Conservation (phyloP, 2,888 invertebrate genomes). For the Lithophane ornitopus region DNA sequence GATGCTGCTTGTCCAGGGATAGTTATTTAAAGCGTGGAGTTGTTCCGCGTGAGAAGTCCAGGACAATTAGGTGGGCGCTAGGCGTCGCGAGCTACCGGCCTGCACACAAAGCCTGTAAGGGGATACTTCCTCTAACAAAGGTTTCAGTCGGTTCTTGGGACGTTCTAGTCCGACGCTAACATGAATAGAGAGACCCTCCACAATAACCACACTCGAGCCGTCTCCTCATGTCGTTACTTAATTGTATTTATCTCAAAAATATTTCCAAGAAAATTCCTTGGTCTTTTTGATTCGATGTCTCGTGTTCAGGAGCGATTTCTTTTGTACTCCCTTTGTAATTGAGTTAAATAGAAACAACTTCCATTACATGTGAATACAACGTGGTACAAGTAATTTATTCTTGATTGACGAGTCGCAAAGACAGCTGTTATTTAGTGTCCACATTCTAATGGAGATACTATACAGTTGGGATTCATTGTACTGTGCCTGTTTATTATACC, state of each 20-base stretch:
- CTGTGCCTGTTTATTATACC: constrained; percentile 32
- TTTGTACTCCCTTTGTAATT: constrained; percentile 6
- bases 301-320: not conserved
- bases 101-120: constrained; percentile 86
- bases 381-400: constrained; percentile 45
- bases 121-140: constrained; percentile 89
- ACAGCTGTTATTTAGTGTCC: constrained; percentile 44
- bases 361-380: constrained; percentile 15
- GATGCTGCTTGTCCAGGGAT: constrained; percentile 78
- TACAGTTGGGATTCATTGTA: constrained; percentile 35
- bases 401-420: constrained; percentile 45
- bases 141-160: constrained; percentile 80
- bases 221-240: constrained; percentile 18
- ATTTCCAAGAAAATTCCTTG: constrained; percentile 3
- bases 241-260: constrained; percentile 10
- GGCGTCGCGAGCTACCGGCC: constrained; percentile 79
- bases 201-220: constrained; percentile 62
- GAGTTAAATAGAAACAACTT: constrained; percentile 4
- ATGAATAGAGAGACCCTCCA: constrained; percentile 71
- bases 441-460: constrained; percentile 37
- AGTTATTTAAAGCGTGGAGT: constrained; percentile 84
- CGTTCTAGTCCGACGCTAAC: constrained; percentile 74
- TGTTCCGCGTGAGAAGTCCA: constrained; percentile 83
- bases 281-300: not conserved
- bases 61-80: constrained; percentile 85